These are phyloP conservation scores for Mus spicilegus DNA, from an alignment of 2,113 vertebrate species.

Conservation along the genomic window DNA sequence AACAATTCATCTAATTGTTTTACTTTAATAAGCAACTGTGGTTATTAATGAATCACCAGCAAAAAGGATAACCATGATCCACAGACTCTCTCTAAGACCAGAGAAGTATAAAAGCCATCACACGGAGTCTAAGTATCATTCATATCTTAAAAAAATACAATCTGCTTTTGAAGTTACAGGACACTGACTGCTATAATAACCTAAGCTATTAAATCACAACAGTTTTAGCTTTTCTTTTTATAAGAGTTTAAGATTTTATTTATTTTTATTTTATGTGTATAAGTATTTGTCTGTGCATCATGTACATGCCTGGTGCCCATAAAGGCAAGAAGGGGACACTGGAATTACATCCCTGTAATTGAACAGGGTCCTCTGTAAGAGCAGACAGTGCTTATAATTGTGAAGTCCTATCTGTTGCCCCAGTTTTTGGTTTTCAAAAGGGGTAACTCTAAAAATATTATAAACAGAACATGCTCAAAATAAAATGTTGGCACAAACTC, in stretches of 20 bases:
- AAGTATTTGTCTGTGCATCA: neutral
- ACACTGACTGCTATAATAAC: neutral
- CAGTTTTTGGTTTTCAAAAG: conserved; percentile 42
- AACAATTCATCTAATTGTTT: conserved; percentile 46
- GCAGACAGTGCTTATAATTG: neutral
- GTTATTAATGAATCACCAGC: conserved; percentile 56
- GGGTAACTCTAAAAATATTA: conserved; percentile 30
- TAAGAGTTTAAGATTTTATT: too few relatives aligned
- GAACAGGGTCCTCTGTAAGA: neutral
- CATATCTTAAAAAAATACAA: conserved; percentile 50
- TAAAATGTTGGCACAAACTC: conserved; percentile 35
- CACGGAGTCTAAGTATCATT: neutral
- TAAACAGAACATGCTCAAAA: conserved; percentile 50
- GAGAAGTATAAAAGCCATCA: conserved; percentile 42
- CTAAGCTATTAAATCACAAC: conserved; percentile 55
- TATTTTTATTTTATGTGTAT: neutral
- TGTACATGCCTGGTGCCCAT: neutral
- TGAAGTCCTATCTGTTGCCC: neutral
- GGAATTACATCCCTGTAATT: neutral
- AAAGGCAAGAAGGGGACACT: neutral
- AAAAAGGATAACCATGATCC: neutral
- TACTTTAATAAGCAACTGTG: conserved; percentile 52
- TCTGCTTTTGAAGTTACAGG: conserved; percentile 17
- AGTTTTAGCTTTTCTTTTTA: conserved; percentile 24
- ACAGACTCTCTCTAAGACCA: conserved; percentile 57